Base-by-base conservation (phyloP, 2,113 vertebrate genomes). In the Heterotis niloticus region DNA sequence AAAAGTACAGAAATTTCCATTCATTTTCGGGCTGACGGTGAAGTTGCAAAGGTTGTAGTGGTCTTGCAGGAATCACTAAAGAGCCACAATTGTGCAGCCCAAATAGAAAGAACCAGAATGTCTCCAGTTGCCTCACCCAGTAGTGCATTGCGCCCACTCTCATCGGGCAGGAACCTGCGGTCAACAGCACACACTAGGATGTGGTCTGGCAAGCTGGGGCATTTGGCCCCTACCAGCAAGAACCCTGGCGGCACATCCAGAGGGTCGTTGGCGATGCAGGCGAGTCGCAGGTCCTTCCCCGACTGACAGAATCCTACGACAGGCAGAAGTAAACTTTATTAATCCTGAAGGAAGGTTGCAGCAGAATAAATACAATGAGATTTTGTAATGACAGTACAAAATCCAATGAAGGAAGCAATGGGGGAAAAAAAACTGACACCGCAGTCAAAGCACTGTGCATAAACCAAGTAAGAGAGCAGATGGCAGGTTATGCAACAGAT, bases 181-280 rank as follows among this genome's bases (percentile, higher is more conserved):
- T 99, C 98, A 60, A 99, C 96, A 0, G 96, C 94, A 14, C 96
- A 99, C 77, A 98, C 96, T 80, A 99, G 90, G 76, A 98, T 91
- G 17, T 94, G 95, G 75, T 96, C 96, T 0, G 95, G 93, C 81
- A 97, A 88, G 82, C 89, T 92, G 28, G 95, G 95, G 52, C 95
- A 94, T 88, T 96, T 97, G 24, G 93, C 94, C 20, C 96, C 98
- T 24, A 99, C 94, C 14, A 99, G 87, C 80, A 95, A 88, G 86
- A 98, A 98, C 51, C 95, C 96, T 0, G 93, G 84, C 0, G 95
- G 94, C 11, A 98, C 91, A 0, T 99, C 96, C 56, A 97, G 88
- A 67, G 90, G 90, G 79, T 97, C 95, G 0, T 85, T 92, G 66
- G 93, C 93, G 83, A 99, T 85, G 0, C 95, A 95, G 44, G 91